Evolutionary conservation across 1,140 invertebrate species (phyloP), one percentile per base, ranked within the genome.

Genomic region (Neuroterus valhalla): DNA sequence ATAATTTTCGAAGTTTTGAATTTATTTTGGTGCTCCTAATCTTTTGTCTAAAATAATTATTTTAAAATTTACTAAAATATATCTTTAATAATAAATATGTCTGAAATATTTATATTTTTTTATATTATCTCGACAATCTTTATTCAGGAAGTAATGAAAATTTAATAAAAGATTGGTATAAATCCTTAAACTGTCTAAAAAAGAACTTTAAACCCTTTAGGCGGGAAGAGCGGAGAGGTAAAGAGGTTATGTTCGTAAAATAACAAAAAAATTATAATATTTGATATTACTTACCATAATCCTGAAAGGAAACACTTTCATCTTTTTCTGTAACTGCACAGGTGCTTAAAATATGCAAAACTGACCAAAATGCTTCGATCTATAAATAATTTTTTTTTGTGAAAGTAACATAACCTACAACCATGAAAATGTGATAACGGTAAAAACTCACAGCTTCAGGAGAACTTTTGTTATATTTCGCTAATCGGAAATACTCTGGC

Each of bases 401-500:
- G 73, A 38, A 70, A 52, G 68, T 38, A 67, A 19, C 21, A 14
- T 75, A 48, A 72, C 46, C 42, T 52, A 12, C 10, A 23, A 21
- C 15, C 45, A 42, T 38, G 38, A 52, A 15, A 15, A 55, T 1
- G 23, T 26, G 6, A 17, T 62, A 31, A 17, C 44, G 38, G 45
- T 3, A 38, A n/a, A 52, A 19, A 84, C 85, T 84, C 68, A 86
- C 86, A 26, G 75, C 46, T 26, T 77, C 70, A 3, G 82, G 70
- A 1, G 75, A 70, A 19, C 66, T 52, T 44, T 66, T 55, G 62
- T 86, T 76, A 11, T 79, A 81, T 50, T 86, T 86, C 8, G 83
- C 80, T 62, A 81, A 66, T 72, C 79, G 77, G 44, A 88, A 85
- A 71, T 86, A 75, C 31, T 88, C 84, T 1, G 83, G 81, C 66